A percentile compares a stretch with the other conserved stretches of the same genome.
Evolutionary conservation across 92 coral and sea anemone genomes (phyloP).

Genomic region (Chrysogorgia sp.): DNA sequence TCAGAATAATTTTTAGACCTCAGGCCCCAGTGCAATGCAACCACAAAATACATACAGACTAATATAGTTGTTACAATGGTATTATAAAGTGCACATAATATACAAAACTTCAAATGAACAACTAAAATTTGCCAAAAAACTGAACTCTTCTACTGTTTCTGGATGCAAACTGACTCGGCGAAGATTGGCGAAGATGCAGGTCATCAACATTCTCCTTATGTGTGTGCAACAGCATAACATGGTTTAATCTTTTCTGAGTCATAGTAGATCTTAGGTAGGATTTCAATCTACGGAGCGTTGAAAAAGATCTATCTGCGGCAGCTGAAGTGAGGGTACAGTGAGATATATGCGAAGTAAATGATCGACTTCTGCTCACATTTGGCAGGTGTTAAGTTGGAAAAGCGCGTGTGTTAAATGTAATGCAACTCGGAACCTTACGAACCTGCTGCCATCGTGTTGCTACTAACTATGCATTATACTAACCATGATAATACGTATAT

Average conservation of each 20-base stretch:
- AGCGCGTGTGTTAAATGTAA: no score
- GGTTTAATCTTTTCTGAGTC: no score
- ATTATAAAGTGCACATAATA: neutral
- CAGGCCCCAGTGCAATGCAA: neutral
- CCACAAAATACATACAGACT: conserved; percentile 1
- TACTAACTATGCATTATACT: no score
- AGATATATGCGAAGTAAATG: conserved; percentile 20
- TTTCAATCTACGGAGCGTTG: neutral
- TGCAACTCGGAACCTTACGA: no score
- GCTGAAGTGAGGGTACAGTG: conserved; percentile 1
- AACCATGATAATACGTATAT: no score
- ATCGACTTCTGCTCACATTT: conserved; percentile 15
- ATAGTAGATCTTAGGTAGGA: conserved; percentile 7
- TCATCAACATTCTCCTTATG: neutral
- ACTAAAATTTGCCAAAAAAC: conserved; percentile 2
- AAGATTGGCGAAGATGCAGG: neutral
- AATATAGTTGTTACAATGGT: neutral
- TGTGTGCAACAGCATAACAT: no score
- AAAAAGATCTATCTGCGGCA: neutral
- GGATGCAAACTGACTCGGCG: no score
- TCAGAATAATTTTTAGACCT: neutral
- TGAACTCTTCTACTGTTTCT: conserved; percentile 1
- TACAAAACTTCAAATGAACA: neutral
- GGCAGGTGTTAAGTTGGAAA: conserved; percentile 13
- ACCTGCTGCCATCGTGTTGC: no score